phyloP scores from a whole-genome alignment of 2,888 invertebrate species.

The Coenonympha arcania region DNA sequence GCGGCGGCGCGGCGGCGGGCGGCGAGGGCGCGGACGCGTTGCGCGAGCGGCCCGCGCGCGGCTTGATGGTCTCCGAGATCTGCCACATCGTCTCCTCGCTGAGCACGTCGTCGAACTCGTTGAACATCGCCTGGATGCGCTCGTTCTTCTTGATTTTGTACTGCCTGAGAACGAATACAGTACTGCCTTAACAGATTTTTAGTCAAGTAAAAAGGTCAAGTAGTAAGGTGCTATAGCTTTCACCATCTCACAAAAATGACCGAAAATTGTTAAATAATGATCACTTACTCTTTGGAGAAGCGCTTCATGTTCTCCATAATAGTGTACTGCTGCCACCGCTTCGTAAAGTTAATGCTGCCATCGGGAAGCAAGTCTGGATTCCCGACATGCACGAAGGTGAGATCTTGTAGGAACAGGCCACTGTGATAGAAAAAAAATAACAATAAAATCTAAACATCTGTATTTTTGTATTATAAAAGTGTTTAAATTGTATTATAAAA shows the following conservation, averaged over 20 bases:
- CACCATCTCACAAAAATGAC: too few relatives aligned
- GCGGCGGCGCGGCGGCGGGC: slow-evolving; percentile 29
- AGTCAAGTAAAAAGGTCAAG: too few relatives aligned
- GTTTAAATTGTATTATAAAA: too few relatives aligned
- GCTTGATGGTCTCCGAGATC: slow-evolving; percentile 97
- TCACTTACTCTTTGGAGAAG: slow-evolving; percentile 93
- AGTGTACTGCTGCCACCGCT: slow-evolving; percentile 98
- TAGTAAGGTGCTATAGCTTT: too few relatives aligned
- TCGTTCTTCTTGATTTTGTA: slow-evolving; percentile 96
- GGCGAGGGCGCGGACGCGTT: slow-evolving; percentile 37
- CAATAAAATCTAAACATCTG: not conserved
- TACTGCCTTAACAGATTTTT: too few relatives aligned
- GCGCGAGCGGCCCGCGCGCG: slow-evolving; percentile 79
- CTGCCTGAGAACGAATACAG: slow-evolving; percentile 74
- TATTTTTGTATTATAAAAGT: too few relatives aligned
- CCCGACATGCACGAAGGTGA: slow-evolving; percentile 99
- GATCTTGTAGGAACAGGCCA: slow-evolving; percentile 97
- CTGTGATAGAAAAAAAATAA: slow-evolving; percentile 70
- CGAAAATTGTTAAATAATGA: too few relatives aligned
- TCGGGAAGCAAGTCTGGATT: slow-evolving; percentile 92
- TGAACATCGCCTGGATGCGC: slow-evolving; percentile 94
- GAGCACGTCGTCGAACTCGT: slow-evolving; percentile 95
- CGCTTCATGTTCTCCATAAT: slow-evolving; percentile 98
- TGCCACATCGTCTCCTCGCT: slow-evolving; percentile 99
- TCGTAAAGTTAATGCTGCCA: slow-evolving; percentile 94